Evolutionary conservation across 2,888 invertebrate species (phyloP).

Genomic region (Eilema griseolum): DNA sequence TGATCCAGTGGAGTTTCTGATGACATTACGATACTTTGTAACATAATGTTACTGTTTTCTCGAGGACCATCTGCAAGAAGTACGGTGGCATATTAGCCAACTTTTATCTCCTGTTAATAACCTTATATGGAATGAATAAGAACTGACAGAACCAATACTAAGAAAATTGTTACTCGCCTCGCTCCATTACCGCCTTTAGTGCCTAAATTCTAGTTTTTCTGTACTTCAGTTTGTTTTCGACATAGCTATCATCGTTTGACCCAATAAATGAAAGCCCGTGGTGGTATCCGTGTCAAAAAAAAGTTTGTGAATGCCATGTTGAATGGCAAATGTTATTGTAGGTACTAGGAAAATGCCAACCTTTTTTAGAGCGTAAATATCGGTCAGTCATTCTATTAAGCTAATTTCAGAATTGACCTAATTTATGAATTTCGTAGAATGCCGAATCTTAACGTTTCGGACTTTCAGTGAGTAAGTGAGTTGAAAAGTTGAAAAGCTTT

Average conservation of each 20-base stretch:
- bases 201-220: no score
- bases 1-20: not conserved
- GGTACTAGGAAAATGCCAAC: not conserved
- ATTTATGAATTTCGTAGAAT: not conserved
- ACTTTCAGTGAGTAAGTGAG: no score
- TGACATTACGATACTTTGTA: not conserved
- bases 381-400: not conserved
- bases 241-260: not conserved
- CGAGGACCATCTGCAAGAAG: not conserved
- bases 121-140: not conserved
- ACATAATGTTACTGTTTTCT: not conserved
- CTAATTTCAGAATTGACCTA: slow-evolving; percentile 4
- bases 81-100: not conserved
- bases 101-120: not conserved
- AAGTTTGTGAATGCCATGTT: not conserved
- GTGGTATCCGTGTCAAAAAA: not conserved
- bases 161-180: not conserved
- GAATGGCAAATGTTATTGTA: not conserved
- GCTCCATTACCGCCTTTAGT: not conserved
- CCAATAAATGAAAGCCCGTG: not conserved
- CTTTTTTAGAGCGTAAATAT: slow-evolving; percentile 1
- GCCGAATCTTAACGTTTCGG: not conserved
- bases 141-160: not conserved
- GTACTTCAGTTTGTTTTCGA: not conserved
- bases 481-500: no score